Percentiles rank a stretch among this genome's conserved stretches.
Evolutionary conservation across 2,888 invertebrate genomes (phyloP).

Genomic region (Liposcelis brunnea): DNA sequence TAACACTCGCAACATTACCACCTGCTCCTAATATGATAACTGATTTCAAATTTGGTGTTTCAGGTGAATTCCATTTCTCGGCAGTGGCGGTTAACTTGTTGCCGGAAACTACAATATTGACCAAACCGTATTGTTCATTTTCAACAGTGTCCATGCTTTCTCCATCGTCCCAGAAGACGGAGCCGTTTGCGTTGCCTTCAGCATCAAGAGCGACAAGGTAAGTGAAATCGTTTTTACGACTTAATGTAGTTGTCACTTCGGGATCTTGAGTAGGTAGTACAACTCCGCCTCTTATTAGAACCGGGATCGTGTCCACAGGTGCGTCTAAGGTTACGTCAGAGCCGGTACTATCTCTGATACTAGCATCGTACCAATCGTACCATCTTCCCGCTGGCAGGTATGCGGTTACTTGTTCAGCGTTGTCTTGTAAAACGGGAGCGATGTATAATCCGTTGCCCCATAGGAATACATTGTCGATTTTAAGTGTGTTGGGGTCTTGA

Average conservation of each 20-base stretch:
- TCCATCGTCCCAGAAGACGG: slow-evolving; percentile 67
- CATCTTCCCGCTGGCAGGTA: slow-evolving; percentile 49
- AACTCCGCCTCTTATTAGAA: slow-evolving; percentile 49
- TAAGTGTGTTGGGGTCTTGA: slow-evolving; percentile 39
- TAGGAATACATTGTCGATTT: slow-evolving; percentile 57
- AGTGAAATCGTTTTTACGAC: slow-evolving; percentile 43
- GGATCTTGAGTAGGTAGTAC: slow-evolving; percentile 52
- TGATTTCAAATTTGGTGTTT: background rate
- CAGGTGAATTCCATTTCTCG: too few relatives aligned
- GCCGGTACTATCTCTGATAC: slow-evolving; percentile 28
- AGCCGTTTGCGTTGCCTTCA: slow-evolving; percentile 35
- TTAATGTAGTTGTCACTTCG: slow-evolving; percentile 37
- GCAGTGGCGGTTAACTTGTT: too few relatives aligned
- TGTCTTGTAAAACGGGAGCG: slow-evolving; percentile 46
- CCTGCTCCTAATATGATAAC: background rate
- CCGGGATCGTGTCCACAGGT: slow-evolving; percentile 42
- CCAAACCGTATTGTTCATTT: too few relatives aligned
- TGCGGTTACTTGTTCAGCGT: slow-evolving; percentile 29
- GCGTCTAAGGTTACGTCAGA: slow-evolving; percentile 32
- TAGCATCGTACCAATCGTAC: slow-evolving; percentile 42
- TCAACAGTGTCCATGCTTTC: slow-evolving; percentile 18
- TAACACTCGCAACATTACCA: background rate
- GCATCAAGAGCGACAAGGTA: slow-evolving; percentile 41
- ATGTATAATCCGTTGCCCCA: slow-evolving; percentile 60
- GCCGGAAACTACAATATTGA: too few relatives aligned